phyloP scores from a whole-genome alignment of 2,888 invertebrate species.

The Hyalella azteca region DNA sequence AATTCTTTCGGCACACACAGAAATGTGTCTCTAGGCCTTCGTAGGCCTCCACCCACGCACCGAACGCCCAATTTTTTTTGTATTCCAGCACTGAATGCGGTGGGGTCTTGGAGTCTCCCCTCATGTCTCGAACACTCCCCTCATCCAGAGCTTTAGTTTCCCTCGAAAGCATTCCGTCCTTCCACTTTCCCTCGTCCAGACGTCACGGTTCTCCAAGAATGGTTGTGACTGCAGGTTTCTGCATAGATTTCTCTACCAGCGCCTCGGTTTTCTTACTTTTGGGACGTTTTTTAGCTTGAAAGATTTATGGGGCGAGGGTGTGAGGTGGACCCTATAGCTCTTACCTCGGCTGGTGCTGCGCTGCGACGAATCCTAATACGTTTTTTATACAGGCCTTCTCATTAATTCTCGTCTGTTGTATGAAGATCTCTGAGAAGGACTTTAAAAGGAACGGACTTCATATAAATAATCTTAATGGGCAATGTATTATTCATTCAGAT shows the following conservation, averaged over 20 bases:
- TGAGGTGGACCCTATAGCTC: neutral
- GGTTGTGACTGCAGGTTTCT: conserved; percentile 29
- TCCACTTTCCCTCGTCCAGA: neutral
- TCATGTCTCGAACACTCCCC: conserved; percentile 29
- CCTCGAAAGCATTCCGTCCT: conserved; percentile 12
- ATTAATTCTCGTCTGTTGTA: too few relatives aligned
- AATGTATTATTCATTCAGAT: too few relatives aligned
- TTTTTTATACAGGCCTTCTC: conserved; percentile 11
- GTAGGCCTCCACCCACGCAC: conserved; percentile 35
- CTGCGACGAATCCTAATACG: neutral
- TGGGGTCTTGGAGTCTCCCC: conserved; percentile 16
- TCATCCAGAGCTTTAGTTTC: conserved; percentile 32
- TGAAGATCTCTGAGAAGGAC: too few relatives aligned
- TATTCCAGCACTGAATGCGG: conserved; percentile 6
- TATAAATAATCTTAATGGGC: too few relatives aligned
- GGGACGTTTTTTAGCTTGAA: neutral
- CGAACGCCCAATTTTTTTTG: conserved; percentile 9
- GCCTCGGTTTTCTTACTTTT: conserved; percentile 5
- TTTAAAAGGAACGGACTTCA: too few relatives aligned
- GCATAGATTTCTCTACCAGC: neutral
- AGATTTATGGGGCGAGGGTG: conserved; percentile 10
- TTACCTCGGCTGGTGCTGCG: neutral
- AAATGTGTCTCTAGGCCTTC: conserved; percentile 24
- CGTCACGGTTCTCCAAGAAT: neutral
- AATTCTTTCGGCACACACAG: conserved; percentile 35